Percentiles rank a stretch among this genome's conserved stretches.
Conservation (phyloP, 2,888 invertebrate genomes). For the Ischnura elegans region DNA sequence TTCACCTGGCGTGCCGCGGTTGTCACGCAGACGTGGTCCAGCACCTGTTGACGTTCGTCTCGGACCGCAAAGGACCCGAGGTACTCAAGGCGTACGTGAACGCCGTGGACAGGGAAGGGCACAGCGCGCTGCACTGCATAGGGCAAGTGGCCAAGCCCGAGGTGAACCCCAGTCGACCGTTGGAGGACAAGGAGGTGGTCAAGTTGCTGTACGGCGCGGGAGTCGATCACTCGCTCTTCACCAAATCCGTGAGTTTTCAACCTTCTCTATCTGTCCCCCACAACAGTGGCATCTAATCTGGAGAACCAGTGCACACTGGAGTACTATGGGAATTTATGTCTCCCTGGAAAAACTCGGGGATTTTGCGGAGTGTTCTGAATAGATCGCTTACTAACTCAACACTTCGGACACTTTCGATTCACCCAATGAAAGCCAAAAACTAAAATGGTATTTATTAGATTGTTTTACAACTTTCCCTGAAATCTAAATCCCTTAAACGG, state of each 20-base stretch:
- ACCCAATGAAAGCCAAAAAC: too few species aligned
- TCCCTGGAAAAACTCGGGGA: too few species aligned
- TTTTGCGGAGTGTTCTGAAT: too few species aligned
- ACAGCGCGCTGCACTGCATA: conserved; percentile 96
- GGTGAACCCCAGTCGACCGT: conserved; percentile 86
- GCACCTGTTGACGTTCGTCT: conserved; percentile 91
- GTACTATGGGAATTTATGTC: too few species aligned
- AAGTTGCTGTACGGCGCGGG: conserved; percentile 93
- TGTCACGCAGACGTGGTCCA: conserved; percentile 92
- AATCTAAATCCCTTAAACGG: too few species aligned
- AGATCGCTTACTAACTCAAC: too few species aligned
- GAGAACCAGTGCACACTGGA: too few species aligned
- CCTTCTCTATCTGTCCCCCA: too few species aligned
- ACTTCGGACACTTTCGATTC: too few species aligned
- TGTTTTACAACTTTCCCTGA: too few species aligned
- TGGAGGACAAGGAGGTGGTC: conserved; percentile 89
- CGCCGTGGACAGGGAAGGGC: conserved; percentile 93
- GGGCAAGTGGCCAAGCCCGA: conserved; percentile 93
- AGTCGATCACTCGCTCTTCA: conserved; percentile 92
- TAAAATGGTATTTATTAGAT: too few species aligned
- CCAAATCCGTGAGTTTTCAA: conserved; percentile 84
- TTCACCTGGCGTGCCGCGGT: conserved; percentile 95
- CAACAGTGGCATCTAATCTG: too few species aligned
- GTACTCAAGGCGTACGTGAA: conserved; percentile 93
- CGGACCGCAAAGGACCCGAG: conserved; percentile 86